Percentiles rank a stretch among this genome's conserved stretches.
Conservation (phyloP, 2,113 vertebrate genomes). For the Chlamydotis undulata region DNA sequence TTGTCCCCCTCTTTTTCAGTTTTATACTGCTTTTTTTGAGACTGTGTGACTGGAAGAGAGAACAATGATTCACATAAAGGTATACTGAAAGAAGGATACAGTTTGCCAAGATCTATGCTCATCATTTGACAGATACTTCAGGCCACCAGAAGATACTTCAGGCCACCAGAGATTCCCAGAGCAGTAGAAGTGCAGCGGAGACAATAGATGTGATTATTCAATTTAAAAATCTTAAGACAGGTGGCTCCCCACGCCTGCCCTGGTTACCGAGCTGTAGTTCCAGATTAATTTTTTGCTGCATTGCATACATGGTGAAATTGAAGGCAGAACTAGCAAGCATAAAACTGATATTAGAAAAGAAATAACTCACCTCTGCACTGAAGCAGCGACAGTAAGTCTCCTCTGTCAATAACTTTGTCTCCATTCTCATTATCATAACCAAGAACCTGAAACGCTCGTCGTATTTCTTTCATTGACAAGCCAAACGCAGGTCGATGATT, state of each 20-base stretch:
- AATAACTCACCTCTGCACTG: slow-evolving; percentile 80
- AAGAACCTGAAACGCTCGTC: slow-evolving; percentile 78
- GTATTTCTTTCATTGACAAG: slow-evolving; percentile 74
- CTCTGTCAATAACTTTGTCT: slow-evolving; percentile 73
- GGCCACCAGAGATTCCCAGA: slow-evolving; percentile 8
- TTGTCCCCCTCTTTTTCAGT: background rate
- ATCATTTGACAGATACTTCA: background rate
- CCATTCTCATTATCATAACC: slow-evolving; percentile 70
- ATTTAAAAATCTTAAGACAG: slow-evolving; percentile 1
- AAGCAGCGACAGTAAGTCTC: slow-evolving; percentile 82
- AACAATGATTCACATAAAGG: background rate
- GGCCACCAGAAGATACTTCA: background rate
- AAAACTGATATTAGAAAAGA: background rate
- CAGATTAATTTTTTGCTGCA: slow-evolving; percentile 3
- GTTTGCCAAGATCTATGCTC: background rate
- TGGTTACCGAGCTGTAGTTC: background rate
- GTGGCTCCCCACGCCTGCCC: background rate
- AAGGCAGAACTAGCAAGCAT: background rate
- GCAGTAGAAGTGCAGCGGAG: background rate
- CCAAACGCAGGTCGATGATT: slow-evolving; percentile 89
- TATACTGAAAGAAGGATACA: background rate
- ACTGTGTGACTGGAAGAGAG: background rate
- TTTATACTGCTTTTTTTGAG: background rate
- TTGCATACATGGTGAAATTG: background rate
- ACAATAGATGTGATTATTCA: slow-evolving; percentile 4